These are phyloP conservation scores for Oithona nana DNA, from an alignment of 2,888 invertebrate genomes.

Conservation along the genomic window DNA sequence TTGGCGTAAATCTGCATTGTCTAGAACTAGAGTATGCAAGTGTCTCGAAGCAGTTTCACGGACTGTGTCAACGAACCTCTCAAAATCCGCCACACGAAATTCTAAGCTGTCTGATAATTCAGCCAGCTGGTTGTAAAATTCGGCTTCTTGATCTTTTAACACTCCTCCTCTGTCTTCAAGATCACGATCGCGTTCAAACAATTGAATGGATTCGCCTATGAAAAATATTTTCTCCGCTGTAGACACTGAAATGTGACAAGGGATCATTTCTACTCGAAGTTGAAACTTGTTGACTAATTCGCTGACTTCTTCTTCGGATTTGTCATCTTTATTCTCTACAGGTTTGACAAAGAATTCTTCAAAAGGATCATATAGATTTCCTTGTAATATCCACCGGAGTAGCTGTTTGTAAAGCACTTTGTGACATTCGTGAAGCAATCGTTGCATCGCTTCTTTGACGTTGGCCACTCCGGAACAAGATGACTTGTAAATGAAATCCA, in stretches of 20 bases:
- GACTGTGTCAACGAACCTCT: slow-evolving; percentile 11
- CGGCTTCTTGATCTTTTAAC: slow-evolving; percentile 13
- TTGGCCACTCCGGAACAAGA: slow-evolving; percentile 3
- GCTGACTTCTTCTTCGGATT: not conserved
- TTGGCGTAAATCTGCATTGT: not conserved
- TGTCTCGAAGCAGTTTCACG: slow-evolving; percentile 9
- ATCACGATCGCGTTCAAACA: slow-evolving; percentile 14
- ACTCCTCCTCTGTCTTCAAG: slow-evolving; percentile 9
- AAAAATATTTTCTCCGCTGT: slow-evolving; percentile 17
- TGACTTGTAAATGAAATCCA: slow-evolving; percentile 11
- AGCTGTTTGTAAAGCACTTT: slow-evolving; percentile 16
- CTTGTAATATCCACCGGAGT: slow-evolving; percentile 13
- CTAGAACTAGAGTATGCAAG: slow-evolving; percentile 10
- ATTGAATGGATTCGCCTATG: slow-evolving; percentile 15
- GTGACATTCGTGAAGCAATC: slow-evolving; percentile 1
- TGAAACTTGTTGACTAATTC: not conserved
- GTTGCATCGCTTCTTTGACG: slow-evolving; percentile 1
- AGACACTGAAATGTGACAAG: slow-evolving; percentile 3
- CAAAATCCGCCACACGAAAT: slow-evolving; percentile 14
- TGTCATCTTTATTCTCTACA: not conserved
- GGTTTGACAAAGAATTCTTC: slow-evolving; percentile 12
- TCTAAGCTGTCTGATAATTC: slow-evolving; percentile 3
- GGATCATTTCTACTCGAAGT: slow-evolving; percentile 1
- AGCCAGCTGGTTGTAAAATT: slow-evolving; percentile 9
- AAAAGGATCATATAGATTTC: slow-evolving; percentile 10